phyloP scores from a whole-genome alignment of 2,797 vertebrate species.

The Schizopygopsis pylzovi region DNA sequence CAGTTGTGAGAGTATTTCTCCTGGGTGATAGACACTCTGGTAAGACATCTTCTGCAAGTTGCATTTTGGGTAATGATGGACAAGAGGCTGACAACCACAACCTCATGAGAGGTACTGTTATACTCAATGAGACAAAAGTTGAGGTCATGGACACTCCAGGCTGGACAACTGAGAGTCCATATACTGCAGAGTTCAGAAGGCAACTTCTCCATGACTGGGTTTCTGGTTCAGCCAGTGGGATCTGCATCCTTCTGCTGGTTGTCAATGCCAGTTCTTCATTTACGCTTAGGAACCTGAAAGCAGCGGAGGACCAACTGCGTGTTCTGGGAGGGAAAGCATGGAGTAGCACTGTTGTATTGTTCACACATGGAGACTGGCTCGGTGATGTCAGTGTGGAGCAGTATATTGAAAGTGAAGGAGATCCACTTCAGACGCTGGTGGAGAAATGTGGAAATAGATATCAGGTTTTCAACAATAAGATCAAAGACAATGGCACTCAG shows the following conservation, averaged over 20 bases:
- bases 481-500: constrained; percentile 58
- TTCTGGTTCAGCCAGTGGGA: constrained; percentile 22
- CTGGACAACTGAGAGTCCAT: constrained; percentile 54
- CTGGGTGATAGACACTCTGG: constrained; percentile 69
- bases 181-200: constrained; percentile 29
- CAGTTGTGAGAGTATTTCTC: constrained; percentile 65
- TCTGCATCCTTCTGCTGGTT: constrained; percentile 70
- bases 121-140: constrained; percentile 29
- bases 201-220: not conserved
- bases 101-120: constrained; percentile 39
- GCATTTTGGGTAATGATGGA: constrained; percentile 66
- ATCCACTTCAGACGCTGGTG: constrained; percentile 66
- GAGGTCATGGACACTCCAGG: constrained; percentile 68
- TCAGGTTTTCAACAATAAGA: constrained; percentile 73
- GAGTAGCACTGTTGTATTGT: constrained; percentile 68
- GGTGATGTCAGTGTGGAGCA: constrained; percentile 67
- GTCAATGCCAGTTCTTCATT: constrained; percentile 76
- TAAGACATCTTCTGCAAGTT: constrained; percentile 75
- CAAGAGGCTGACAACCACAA: constrained; percentile 58
- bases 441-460: constrained; percentile 74
- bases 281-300: constrained; percentile 54
- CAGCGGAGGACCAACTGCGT: constrained; percentile 64
- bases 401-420: constrained; percentile 72
- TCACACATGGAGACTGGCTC: constrained; percentile 75
- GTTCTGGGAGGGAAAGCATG: constrained; percentile 58